A percentile compares a stretch with the other conserved stretches of the same genome.
These are phyloP conservation scores for Tiphia femorata DNA, from an alignment of 2,888 invertebrate species.

Conservation along the genomic window DNA sequence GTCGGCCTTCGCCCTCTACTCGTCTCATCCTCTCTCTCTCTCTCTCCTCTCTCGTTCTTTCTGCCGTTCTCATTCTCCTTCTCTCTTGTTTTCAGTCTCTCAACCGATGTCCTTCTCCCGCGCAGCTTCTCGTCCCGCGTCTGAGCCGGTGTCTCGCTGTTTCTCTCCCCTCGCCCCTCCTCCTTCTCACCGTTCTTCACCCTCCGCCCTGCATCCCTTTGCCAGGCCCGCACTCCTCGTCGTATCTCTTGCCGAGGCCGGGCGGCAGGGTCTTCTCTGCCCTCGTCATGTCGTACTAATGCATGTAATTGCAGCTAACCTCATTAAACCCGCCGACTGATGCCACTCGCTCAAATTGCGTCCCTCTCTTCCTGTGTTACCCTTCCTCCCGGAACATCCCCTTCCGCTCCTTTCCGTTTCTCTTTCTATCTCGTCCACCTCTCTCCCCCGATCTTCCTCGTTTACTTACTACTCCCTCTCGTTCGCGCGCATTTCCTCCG, in stretches of 20 bases:
- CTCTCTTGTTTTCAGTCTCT: no score
- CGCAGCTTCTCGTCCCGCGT: no score
- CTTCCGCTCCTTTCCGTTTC: not conserved
- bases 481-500: not conserved
- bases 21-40: not conserved
- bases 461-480: not conserved
- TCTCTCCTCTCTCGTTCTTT: not conserved
- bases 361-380: constrained; percentile 22
- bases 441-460: constrained; percentile 8
- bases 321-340: constrained; percentile 65
- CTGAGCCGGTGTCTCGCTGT: not conserved
- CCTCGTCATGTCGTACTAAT: constrained; percentile 61
- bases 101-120: no score
- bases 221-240: constrained; percentile 14
- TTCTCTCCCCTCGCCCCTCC: not conserved
- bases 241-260: constrained; percentile 43
- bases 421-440: constrained; percentile 4
- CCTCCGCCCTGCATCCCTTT: not conserved
- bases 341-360: constrained; percentile 61
- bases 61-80: not conserved
- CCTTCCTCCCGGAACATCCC: constrained; percentile 2
- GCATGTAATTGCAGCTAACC: constrained; percentile 68
- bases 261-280: constrained; percentile 48
- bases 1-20: not conserved
- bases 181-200: not conserved